Conservation (phyloP, 2,113 vertebrate species). For the Albula goreensis region DNA sequence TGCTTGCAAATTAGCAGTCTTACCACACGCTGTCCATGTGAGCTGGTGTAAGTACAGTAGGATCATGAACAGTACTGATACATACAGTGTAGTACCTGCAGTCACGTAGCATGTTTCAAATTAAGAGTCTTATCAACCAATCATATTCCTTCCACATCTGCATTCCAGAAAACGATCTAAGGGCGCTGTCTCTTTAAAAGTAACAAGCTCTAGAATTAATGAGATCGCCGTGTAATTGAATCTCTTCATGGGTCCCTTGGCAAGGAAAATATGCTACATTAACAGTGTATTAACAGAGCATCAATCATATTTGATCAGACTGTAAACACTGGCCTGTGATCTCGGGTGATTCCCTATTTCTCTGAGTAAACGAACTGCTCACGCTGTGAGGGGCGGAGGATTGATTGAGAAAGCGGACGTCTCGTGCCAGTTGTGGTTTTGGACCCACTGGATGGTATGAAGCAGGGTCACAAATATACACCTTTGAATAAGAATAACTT, state of each 20-base stretch:
- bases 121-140: slow-evolving; percentile 77
- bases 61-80: slow-evolving; percentile 65
- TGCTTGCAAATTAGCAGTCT: too few relatives aligned
- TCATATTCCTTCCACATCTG: slow-evolving; percentile 86
- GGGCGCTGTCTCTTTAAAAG: slow-evolving; percentile 71
- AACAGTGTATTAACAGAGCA: slow-evolving; percentile 88
- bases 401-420: slow-evolving; percentile 49
- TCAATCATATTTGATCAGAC: slow-evolving; percentile 92
- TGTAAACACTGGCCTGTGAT: slow-evolving; percentile 82
- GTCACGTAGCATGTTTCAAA: slow-evolving; percentile 70
- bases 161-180: slow-evolving; percentile 72
- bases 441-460: too few relatives aligned
- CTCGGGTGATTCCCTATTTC: slow-evolving; percentile 60
- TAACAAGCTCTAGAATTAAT: slow-evolving; percentile 94
- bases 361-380: slow-evolving; percentile 75
- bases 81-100: slow-evolving; percentile 58
- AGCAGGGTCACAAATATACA: too few relatives aligned
- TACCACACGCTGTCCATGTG: too few relatives aligned
- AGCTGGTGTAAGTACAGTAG: slow-evolving; percentile 39
- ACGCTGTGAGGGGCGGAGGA: slow-evolving; percentile 66
- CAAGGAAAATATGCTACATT: slow-evolving; percentile 90
- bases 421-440: not conserved
- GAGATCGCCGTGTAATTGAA: slow-evolving; percentile 92
- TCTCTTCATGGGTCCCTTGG: slow-evolving; percentile 92
- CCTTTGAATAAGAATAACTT: too few relatives aligned